phyloP scores from a whole-genome alignment of 2,797 vertebrate genomes.

The Sciurus carolinensis region DNA sequence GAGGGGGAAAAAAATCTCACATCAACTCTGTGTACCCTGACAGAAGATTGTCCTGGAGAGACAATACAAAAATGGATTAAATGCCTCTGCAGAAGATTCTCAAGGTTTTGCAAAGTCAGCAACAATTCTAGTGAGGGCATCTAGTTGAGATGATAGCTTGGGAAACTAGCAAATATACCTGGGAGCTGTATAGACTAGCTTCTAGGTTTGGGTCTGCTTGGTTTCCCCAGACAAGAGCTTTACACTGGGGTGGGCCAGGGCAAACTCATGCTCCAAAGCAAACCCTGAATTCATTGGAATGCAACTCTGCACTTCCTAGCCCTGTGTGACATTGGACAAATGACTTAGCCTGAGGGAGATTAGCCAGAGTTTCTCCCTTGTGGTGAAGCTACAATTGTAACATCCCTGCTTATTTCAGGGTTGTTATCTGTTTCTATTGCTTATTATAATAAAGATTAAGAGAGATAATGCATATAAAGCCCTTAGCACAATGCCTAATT shows the following conservation, averaged over 20 bases:
- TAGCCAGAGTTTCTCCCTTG: background rate
- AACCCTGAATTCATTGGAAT: background rate
- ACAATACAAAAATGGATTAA: background rate
- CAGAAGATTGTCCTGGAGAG: background rate
- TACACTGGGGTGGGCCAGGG: background rate
- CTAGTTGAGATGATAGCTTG: background rate
- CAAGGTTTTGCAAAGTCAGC: constrained; percentile 55
- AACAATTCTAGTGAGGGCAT: background rate
- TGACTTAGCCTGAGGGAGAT: background rate
- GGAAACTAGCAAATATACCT: background rate
- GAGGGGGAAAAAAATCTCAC: background rate
- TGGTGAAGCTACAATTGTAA: background rate
- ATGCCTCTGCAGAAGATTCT: background rate
- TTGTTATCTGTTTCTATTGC: background rate
- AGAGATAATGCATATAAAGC: background rate
- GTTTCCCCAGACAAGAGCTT: background rate
- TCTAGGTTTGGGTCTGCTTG: background rate
- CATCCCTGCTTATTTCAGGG: background rate
- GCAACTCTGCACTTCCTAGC: background rate
- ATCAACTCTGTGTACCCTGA: background rate
- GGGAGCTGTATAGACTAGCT: background rate
- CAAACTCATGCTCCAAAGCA: background rate
- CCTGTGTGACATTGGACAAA: background rate
- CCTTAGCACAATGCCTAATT: background rate
- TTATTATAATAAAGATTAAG: background rate